Evolutionary conservation across 1,140 invertebrate genomes (phyloP).

Genomic region (Papilio machaon): DNA sequence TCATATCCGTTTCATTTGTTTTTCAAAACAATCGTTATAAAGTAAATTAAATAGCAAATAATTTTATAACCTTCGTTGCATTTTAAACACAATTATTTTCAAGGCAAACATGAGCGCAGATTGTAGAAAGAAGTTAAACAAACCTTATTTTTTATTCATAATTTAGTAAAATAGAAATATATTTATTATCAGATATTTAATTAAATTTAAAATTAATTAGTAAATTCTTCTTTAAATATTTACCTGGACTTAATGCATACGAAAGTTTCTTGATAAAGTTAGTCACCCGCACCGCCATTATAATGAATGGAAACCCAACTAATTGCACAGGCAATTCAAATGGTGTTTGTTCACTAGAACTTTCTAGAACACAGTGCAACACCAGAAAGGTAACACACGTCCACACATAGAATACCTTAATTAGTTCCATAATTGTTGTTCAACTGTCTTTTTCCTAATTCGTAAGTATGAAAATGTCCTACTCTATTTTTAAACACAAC

Average conservation of each 20-base stretch:
- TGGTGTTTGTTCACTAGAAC: conserved; percentile 76
- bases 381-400: conserved; percentile 58
- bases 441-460: conserved; percentile 23
- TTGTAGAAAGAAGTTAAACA: not conserved
- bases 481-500: conserved; percentile 50
- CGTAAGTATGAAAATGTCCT: not conserved
- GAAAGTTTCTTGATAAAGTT: conserved; percentile 92
- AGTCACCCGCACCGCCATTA: conserved; percentile 89
- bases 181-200: too few species aligned
- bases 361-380: conserved; percentile 63
- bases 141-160: not conserved
- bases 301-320: conserved; percentile 91
- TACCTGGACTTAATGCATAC: conserved; percentile 91
- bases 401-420: conserved; percentile 68
- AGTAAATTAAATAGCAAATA: not conserved
- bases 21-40: too few species aligned
- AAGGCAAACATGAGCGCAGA: conserved; percentile 1
- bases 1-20: too few species aligned
- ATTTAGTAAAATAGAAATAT: not conserved
- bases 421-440: conserved; percentile 61
- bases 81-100: not conserved
- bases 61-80: not conserved
- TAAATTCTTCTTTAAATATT: conserved; percentile 61
- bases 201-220: not conserved
- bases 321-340: conserved; percentile 91